These are phyloP conservation scores for Halotydeus destructor DNA, from an alignment of 1,140 invertebrate species.

Conservation along the genomic window DNA sequence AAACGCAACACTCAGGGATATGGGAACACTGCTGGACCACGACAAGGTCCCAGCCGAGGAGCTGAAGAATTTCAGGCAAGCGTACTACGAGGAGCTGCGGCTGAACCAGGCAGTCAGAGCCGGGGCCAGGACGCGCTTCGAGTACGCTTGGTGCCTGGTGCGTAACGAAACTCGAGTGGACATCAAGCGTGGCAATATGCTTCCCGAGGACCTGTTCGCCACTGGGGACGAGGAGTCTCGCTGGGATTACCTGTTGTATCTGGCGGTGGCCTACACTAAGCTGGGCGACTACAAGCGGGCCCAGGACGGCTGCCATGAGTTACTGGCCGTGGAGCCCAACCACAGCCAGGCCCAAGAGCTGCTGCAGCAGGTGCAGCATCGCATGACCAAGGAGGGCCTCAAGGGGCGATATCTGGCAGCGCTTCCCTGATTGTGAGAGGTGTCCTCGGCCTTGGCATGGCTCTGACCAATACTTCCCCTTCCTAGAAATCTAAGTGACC, in stretches of 20 bases:
- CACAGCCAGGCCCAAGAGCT: slow-evolving; percentile 67
- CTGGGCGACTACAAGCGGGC: slow-evolving; percentile 60
- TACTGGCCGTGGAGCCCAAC: slow-evolving; percentile 66
- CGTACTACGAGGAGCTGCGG: slow-evolving; percentile 3
- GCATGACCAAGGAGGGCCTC: slow-evolving; percentile 69
- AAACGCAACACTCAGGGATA: no score
- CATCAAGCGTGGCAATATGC: slow-evolving; percentile 61
- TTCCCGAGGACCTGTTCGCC: slow-evolving; percentile 42
- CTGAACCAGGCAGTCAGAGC: slow-evolving; percentile 30
- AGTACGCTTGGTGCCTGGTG: slow-evolving; percentile 82
- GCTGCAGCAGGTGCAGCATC: slow-evolving; percentile 56
- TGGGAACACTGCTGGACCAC: slow-evolving; percentile 6
- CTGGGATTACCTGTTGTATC: slow-evolving; percentile 81
- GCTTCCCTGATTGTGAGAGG: slow-evolving; percentile 26
- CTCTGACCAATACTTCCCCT: not conserved
- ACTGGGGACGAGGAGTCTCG: slow-evolving; percentile 45
- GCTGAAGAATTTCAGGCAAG: not conserved
- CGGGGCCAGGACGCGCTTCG: slow-evolving; percentile 63
- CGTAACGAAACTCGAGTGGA: slow-evolving; percentile 68
- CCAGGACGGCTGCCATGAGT: slow-evolving; percentile 51
- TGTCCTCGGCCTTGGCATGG: not conserved
- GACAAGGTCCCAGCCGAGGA: slow-evolving; percentile 2
- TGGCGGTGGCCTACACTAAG: slow-evolving; percentile 77
- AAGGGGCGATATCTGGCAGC: slow-evolving; percentile 64
- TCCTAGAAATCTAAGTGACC: no score